Conservation (phyloP, 2,113 vertebrate species). For the Cinclus cinclus region DNA sequence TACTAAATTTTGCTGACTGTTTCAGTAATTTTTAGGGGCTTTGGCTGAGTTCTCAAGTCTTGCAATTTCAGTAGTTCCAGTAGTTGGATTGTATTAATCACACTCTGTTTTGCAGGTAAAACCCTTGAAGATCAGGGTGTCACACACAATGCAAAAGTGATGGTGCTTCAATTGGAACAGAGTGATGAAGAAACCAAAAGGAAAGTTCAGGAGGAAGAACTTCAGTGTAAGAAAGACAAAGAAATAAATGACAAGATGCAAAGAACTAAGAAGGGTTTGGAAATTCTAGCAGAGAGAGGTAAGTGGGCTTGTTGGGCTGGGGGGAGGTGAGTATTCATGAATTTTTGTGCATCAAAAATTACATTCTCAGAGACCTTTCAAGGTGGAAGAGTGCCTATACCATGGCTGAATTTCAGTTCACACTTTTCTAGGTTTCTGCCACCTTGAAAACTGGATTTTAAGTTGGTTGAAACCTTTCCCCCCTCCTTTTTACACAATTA, state of each 20-base stretch:
- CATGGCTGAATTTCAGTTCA: background rate
- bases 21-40: background rate
- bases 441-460: background rate
- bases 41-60: background rate
- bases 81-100: background rate
- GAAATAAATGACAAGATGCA: slow-evolving; percentile 76
- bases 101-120: slow-evolving; percentile 65
- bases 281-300: slow-evolving; percentile 93
- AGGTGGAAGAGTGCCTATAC: background rate
- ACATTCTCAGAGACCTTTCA: background rate
- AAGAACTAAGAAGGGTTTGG: slow-evolving; percentile 87
- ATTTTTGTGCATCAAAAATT: background rate
- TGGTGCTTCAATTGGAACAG: slow-evolving; percentile 86
- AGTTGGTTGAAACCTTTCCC: background rate
- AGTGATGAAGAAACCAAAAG: slow-evolving; percentile 79
- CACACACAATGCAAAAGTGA: slow-evolving; percentile 88
- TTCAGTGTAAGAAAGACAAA: slow-evolving; percentile 72
- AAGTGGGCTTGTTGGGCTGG: background rate
- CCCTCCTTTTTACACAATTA: background rate
- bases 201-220: slow-evolving; percentile 75
- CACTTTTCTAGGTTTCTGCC: background rate
- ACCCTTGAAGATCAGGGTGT: slow-evolving; percentile 86
- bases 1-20: background rate
- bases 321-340: background rate
- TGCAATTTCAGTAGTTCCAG: background rate